These are phyloP conservation scores for Lepidocyrtinus sp. DNA, from an alignment of 2,888 invertebrate genomes.

Conservation along the genomic window DNA sequence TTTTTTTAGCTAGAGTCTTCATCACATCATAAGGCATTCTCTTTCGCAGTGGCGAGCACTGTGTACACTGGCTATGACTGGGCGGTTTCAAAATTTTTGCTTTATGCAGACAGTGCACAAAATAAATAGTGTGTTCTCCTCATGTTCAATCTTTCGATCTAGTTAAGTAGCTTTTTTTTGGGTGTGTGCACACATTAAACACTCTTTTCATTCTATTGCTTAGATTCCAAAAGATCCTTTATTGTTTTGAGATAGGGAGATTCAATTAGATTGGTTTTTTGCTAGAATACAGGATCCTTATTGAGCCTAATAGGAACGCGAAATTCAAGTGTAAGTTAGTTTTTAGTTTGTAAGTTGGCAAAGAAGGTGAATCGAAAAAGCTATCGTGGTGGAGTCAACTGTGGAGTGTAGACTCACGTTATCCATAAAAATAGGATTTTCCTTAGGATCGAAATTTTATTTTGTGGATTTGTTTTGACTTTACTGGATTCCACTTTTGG, in stretches of 20 bases:
- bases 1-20: background rate
- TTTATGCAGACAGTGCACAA: background rate
- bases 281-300: conserved; percentile 16
- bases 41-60: conserved; percentile 5
- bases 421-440: conserved; percentile 18
- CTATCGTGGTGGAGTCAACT: conserved; percentile 9
- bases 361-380: conserved; percentile 11
- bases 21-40: conserved; percentile 16
- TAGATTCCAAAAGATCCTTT: background rate
- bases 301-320: background rate
- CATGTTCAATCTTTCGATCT: conserved; percentile 11
- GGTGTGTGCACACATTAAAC: conserved; percentile 20
- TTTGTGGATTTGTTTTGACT: background rate
- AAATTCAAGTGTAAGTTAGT: conserved; percentile 18
- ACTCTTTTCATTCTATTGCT: conserved; percentile 8
- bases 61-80: conserved; percentile 16
- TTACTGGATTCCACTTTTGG: too few species aligned
- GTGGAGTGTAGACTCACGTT: background rate
- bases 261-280: conserved; percentile 15
- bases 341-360: conserved; percentile 13
- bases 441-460: conserved; percentile 3
- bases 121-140: background rate
- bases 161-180: conserved; percentile 20
- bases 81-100: conserved; percentile 36
- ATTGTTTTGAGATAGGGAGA: background rate